Evolutionary conservation across 2,888 invertebrate species (phyloP), one percentile per base, ranked within the genome.

Genomic region (Xiphydria camelus): DNA sequence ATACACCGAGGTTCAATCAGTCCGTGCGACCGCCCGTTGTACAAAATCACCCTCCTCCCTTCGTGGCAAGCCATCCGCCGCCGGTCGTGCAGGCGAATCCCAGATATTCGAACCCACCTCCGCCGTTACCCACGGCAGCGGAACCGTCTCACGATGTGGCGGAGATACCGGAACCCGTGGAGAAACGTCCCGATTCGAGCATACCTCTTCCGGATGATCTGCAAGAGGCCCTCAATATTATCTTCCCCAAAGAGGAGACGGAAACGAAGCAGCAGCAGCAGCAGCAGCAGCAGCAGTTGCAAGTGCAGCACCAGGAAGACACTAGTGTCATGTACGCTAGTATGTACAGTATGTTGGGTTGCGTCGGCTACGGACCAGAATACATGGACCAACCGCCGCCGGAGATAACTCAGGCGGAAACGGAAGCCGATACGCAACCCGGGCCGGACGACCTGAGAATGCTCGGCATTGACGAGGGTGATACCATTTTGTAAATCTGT

Each of bases 381-480:
- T 75, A 70, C 35, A 75, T 75, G 73, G 75, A 74, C 45, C 73
- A 74, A 36, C 72, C 72, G 3, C 75, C 68, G 2, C 67, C 73
- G 0, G 74, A 75, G 43, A 75, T 75, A 4, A 70, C 69, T 2
- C 73, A 75, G 31, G 59, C 57, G 0, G 70, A 70, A 20, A 50
- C 61, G 1, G 68, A 74, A 17, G 53, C 56, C 17, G 60, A 59
- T 19, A 75, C 78, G 78, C 75, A 79, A 68, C 73, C 80, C 76
- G 66, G 86, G 81, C 61, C 75, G 80, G 88, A 89, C 45, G 92
- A 93, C 61, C 75, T 92, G 47, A 88, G 88, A 2, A 84, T 93
- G 87, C 78, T 93, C 39, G 93, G 93, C 1, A 92, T 92, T 38
- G 91, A 91, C 66, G 90, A 87, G 4, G 86, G 86, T 21, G 92